Evolutionary conservation across 2,797 vertebrate species (phyloP), one percentile per base, ranked within the genome.

Genomic region (Tiaroga cobitis): DNA sequence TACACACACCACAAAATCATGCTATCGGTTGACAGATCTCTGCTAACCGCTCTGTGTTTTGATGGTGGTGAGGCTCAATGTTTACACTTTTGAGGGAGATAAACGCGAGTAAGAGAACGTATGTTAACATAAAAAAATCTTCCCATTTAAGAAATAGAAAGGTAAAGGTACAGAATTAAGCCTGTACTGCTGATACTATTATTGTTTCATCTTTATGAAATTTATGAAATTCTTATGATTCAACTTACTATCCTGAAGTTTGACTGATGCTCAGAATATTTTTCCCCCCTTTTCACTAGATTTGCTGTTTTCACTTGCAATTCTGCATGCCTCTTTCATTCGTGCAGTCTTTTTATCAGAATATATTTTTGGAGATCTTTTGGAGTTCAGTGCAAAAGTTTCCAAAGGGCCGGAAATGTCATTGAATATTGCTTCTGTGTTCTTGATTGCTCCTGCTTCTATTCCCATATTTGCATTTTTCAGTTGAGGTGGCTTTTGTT

Each of bases 401-500:
- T 41, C 41, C 41, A 41, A 41, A 41, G 7, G 56, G 24, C 11
- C 3, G 24, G 21, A 59, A 34, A 34, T 34, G 29, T 29, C 29
- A 29, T 29, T 29, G 29, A 29, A 29, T 29, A 29, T 29, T 29
- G 29, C 29, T 29, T 29, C 2, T 29, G 29, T 29, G 29, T 29
- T 29, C 29, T 29, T 34, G 3, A 34, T 34, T 34, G 3, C 32
- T 34, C 32, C 32, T 34, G 39, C 56, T 61, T 61, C 7, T 32
- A 15, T 67, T 67, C 16, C 32, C 18, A 2, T 19, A 37, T 67
- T 19, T 4, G 7, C 29, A 34, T 34, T 67, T 19, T 34, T 11
- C 9, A 0, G 39, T 41, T 41, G 41, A 34, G 32, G 0, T 34
- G 16, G 7, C 1, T 0, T 2, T 34, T 34, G 16, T 67, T 8